Percentiles rank a stretch among this genome's conserved stretches.
phyloP scores from a whole-genome alignment of 2,113 vertebrate genomes.

The Ovis canadensis region DNA sequence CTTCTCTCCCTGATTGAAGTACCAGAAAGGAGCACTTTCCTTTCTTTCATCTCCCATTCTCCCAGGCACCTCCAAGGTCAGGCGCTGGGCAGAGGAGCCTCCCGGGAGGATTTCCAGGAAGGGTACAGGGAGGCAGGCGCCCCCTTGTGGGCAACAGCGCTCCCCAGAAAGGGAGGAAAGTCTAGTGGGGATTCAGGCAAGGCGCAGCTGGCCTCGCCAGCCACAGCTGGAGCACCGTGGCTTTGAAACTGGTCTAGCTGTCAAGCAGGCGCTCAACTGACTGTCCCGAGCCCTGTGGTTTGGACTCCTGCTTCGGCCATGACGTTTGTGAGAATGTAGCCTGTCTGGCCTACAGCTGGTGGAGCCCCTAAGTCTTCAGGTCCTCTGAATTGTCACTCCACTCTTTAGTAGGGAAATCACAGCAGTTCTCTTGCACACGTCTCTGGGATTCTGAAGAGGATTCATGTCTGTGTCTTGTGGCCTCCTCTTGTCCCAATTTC shows the following conservation, averaged over 20 bases:
- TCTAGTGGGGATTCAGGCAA: rapidly evolving
- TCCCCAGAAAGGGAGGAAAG: not conserved
- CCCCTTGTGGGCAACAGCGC: rapidly evolving
- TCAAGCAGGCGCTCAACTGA: rapidly evolving
- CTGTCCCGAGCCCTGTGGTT: rapidly evolving
- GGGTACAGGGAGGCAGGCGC: not conserved
- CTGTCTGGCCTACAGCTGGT: not conserved
- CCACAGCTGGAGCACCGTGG: rapidly evolving
- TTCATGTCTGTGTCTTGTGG: not conserved
- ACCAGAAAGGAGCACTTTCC: slow-evolving; percentile 61
- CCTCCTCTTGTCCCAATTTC: not conserved
- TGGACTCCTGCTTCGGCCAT: not conserved
- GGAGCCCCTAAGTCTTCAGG: not conserved
- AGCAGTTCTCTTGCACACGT: rapidly evolving
- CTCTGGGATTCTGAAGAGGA: not conserved
- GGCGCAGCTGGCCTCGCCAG: not conserved
- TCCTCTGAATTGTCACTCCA: not conserved
- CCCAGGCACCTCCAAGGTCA: slow-evolving; percentile 39
- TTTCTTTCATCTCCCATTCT: slow-evolving; percentile 73
- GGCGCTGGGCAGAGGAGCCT: not conserved
- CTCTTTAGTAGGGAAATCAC: not conserved
- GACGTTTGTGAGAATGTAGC: not conserved
- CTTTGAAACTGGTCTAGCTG: not conserved
- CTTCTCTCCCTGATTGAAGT: slow-evolving; percentile 73
- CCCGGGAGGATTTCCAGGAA: not conserved